Percentiles rank a stretch among this genome's conserved stretches.
These are phyloP conservation scores for Linurgus olivaceus DNA, from an alignment of 2,797 vertebrate species.

Conservation along the genomic window DNA sequence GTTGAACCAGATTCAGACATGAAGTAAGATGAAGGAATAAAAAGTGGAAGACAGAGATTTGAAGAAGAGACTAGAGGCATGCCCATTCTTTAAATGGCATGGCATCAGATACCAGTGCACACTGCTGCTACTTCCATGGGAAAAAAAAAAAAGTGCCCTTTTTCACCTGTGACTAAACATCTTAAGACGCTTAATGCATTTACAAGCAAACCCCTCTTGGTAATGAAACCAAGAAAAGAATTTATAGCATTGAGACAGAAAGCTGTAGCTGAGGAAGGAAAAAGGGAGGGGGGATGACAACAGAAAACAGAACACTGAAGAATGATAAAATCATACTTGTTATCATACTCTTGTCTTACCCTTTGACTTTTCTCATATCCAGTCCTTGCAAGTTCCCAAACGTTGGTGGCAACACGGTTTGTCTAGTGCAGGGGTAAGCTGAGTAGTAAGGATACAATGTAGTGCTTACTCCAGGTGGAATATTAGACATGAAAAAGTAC, in stretches of 20 bases:
- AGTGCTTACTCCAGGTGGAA: background rate
- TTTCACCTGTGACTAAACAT: background rate
- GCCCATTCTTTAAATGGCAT: rapidly evolving
- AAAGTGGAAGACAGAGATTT: background rate
- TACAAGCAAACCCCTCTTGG: background rate
- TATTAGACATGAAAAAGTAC: background rate
- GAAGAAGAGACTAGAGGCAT: background rate
- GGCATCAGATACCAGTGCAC: background rate
- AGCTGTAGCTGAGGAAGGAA: background rate
- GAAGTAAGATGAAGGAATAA: background rate
- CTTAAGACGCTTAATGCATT: background rate
- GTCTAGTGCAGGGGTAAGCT: background rate
- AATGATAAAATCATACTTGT: background rate
- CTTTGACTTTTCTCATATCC: background rate
- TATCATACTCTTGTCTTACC: background rate
- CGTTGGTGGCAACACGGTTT: background rate
- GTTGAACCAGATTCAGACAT: background rate
- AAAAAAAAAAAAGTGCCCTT: background rate
- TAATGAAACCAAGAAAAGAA: background rate
- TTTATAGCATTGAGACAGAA: background rate
- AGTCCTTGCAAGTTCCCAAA: background rate
- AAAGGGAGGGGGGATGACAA: background rate
- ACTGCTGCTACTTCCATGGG: background rate
- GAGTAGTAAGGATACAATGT: rapidly evolving
- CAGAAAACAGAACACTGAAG: background rate